A percentile compares a stretch with the other conserved stretches of the same genome.
Conservation (phyloP, 2,113 vertebrate genomes). For the Ginglymostoma cirratum region DNA sequence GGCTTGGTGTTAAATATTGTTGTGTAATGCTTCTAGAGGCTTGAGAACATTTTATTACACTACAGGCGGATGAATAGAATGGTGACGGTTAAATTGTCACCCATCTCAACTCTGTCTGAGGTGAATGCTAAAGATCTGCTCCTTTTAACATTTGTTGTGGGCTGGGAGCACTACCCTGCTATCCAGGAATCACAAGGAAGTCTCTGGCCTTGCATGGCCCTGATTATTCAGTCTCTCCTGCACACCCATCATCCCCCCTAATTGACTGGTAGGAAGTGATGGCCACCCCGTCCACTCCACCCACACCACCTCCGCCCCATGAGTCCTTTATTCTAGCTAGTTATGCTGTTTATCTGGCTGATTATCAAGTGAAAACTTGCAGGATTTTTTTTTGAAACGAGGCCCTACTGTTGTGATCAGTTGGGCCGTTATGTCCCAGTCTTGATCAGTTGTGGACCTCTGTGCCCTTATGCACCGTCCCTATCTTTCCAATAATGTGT, state of each 20-base stretch:
- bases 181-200: background rate
- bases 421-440: background rate
- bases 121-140: background rate
- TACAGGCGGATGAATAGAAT: too few relatives aligned
- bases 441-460: background rate
- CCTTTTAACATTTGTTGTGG: background rate
- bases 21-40: too few relatives aligned
- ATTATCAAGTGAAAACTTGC: background rate
- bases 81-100: too few relatives aligned
- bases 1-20: too few relatives aligned
- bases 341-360: background rate
- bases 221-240: background rate
- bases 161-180: background rate
- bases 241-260: too few relatives aligned
- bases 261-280: too few relatives aligned
- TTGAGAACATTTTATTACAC: too few relatives aligned
- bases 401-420: background rate
- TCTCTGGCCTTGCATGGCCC: background rate
- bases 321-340: background rate
- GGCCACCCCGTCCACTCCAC: too few relatives aligned
- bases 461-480: background rate
- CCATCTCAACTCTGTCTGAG: too few relatives aligned
- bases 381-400: background rate
- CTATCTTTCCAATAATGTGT: background rate
- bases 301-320: background rate